Conservation (phyloP, 2,888 invertebrate genomes). For the Omphaloscelis lunosa region DNA sequence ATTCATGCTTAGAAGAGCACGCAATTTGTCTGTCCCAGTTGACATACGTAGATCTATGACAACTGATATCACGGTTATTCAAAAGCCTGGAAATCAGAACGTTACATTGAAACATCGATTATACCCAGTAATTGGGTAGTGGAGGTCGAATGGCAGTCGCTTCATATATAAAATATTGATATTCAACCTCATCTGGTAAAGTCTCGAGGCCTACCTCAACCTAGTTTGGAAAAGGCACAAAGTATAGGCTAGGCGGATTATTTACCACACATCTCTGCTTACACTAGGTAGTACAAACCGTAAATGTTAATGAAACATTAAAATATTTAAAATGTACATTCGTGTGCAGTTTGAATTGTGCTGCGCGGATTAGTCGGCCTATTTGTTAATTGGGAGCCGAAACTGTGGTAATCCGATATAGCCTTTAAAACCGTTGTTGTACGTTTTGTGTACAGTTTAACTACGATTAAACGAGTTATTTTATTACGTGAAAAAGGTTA, state of each 20-base stretch:
- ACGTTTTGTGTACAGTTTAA: constrained; percentile 42
- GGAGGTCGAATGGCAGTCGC: constrained; percentile 27
- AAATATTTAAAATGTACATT: constrained; percentile 44
- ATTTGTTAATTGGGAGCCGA: constrained; percentile 61
- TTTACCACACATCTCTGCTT: not conserved
- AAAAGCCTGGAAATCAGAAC: not conserved
- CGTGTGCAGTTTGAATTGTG: constrained; percentile 40
- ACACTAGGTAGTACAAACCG: not conserved
- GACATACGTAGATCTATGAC: not conserved
- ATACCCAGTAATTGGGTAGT: constrained; percentile 10
- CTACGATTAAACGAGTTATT: constrained; percentile 33
- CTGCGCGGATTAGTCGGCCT: constrained; percentile 50
- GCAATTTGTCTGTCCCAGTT: not conserved
- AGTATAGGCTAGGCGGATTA: constrained; percentile 4
- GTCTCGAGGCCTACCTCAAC: constrained; percentile 22
- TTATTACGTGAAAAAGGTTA: constrained; percentile 22
- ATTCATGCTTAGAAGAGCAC: not conserved
- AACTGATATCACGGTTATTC: not conserved
- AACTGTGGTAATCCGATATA: constrained; percentile 61
- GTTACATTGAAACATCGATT: constrained; percentile 1
- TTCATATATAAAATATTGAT: constrained; percentile 40
- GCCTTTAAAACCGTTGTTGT: constrained; percentile 42
- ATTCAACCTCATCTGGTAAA: constrained; percentile 28
- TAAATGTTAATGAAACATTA: constrained; percentile 3
- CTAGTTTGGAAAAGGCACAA: constrained; percentile 12